Evolutionary conservation across 35 echinoderm and acorn worm genomes (phyloP).

Genomic region (Anneissia japonica): DNA sequence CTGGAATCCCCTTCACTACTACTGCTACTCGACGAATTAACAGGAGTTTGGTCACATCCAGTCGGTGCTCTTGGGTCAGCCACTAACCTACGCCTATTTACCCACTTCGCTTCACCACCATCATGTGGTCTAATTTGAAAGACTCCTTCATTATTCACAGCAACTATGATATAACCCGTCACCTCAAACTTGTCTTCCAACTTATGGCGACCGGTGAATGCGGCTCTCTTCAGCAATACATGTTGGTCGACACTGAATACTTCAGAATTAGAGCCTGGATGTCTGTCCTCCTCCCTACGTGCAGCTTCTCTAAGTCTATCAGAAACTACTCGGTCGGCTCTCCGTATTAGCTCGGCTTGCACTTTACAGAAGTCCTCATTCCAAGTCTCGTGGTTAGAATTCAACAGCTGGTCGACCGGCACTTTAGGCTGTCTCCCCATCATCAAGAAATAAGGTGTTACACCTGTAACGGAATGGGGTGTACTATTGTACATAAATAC

Average conservation of each 20-base stretch:
- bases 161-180: constrained; percentile 10
- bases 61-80: not conserved
- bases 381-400: not conserved
- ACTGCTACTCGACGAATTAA: too few species aligned
- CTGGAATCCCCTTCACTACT: too few species aligned
- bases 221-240: not conserved
- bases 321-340: not conserved
- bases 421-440: constrained; percentile 22
- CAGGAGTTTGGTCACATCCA: too few species aligned
- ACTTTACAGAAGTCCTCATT: constrained; percentile 3
- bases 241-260: not conserved
- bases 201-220: not conserved
- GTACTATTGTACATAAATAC: constrained; percentile 18
- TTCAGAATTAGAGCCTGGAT: not conserved
- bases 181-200: constrained; percentile 7
- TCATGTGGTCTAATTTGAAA: not conserved
- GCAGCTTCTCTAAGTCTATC: not conserved
- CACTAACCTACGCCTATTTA: not conserved
- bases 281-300: not conserved
- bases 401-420: constrained; percentile 19
- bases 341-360: not conserved
- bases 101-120: not conserved
- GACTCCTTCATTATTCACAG: not conserved
- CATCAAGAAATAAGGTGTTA: constrained; percentile 33
- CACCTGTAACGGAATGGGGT: not conserved